A percentile compares a stretch with the other conserved stretches of the same genome.
Conservation (phyloP, 2,797 vertebrate species). For the Rhabdomys pumilio region DNA sequence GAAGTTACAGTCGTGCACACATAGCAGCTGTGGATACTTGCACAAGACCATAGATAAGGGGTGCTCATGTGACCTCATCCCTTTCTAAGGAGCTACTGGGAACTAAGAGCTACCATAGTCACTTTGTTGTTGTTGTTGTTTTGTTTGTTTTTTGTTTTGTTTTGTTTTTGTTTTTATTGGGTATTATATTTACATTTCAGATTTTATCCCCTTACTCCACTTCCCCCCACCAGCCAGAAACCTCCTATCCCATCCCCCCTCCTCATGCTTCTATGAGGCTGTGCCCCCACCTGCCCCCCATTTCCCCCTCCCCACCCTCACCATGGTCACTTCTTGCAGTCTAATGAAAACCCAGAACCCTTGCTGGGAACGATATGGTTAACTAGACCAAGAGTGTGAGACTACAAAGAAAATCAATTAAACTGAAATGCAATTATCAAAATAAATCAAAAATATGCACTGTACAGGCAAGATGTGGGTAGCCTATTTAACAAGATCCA, state of each 20-base stretch:
- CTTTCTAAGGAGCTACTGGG: background rate
- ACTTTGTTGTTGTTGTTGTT: background rate
- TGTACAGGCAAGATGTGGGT: background rate
- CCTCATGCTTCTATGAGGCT: too few species aligned
- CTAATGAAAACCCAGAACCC: background rate
- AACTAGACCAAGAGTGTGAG: background rate
- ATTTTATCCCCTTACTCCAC: too few species aligned
- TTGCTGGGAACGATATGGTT: background rate
- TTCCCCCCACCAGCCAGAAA: too few species aligned
- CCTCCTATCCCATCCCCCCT: too few species aligned
- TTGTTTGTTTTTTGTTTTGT: too few species aligned
- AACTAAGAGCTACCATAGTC: background rate
- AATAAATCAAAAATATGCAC: background rate
- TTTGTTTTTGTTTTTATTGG: too few species aligned
- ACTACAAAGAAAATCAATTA: background rate
- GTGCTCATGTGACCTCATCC: background rate
- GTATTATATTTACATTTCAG: too few species aligned
- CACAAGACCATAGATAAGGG: background rate
- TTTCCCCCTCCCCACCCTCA: too few species aligned
- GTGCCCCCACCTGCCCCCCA: too few species aligned
- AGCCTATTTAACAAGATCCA: background rate
- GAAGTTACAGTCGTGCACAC: background rate
- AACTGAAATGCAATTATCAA: background rate
- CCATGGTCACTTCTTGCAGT: background rate
- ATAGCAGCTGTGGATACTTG: background rate